Percentiles rank a stretch among this genome's conserved stretches.
Evolutionary conservation across 2,888 invertebrate genomes (phyloP).

Genomic region (Teleiodes luculella): DNA sequence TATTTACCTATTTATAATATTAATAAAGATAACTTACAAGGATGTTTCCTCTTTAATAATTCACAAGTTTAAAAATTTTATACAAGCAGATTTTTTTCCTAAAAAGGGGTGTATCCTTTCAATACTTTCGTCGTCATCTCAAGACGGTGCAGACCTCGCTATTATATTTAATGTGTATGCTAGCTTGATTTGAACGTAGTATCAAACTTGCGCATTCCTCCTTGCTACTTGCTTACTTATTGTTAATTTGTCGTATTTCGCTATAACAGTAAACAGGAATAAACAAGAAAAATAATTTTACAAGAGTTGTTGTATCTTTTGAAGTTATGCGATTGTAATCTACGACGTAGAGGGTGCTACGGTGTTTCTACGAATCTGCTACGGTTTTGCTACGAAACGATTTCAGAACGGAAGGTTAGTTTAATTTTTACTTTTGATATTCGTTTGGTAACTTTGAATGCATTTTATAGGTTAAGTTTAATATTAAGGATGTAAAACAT

Average conservation of each 20-base stretch:
- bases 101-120: constrained; percentile 36
- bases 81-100: too few relatives aligned
- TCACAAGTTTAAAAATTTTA: too few relatives aligned
- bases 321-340: constrained; percentile 30
- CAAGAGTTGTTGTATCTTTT: constrained; percentile 35
- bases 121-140: constrained; percentile 44
- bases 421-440: too few relatives aligned
- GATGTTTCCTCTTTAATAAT: too few relatives aligned
- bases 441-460: too few relatives aligned
- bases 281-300: constrained; percentile 51
- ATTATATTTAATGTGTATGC: constrained; percentile 74
- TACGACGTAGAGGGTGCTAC: constrained; percentile 45
- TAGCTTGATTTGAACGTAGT: constrained; percentile 76
- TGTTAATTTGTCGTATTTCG: constrained; percentile 73
- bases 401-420: too few relatives aligned
- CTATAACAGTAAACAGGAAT: constrained; percentile 55
- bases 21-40: too few relatives aligned
- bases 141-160: constrained; percentile 59
- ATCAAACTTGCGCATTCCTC: constrained; percentile 75
- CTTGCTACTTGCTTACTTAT: constrained; percentile 51
- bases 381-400: constrained; percentile 31
- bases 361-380: constrained; percentile 29
- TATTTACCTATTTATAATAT: too few relatives aligned
- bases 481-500: too few relatives aligned
- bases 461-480: too few relatives aligned